Percentiles rank a stretch among this genome's conserved stretches.
Conservation (phyloP, 2,113 vertebrate genomes). For the Ceratotherium simum region DNA sequence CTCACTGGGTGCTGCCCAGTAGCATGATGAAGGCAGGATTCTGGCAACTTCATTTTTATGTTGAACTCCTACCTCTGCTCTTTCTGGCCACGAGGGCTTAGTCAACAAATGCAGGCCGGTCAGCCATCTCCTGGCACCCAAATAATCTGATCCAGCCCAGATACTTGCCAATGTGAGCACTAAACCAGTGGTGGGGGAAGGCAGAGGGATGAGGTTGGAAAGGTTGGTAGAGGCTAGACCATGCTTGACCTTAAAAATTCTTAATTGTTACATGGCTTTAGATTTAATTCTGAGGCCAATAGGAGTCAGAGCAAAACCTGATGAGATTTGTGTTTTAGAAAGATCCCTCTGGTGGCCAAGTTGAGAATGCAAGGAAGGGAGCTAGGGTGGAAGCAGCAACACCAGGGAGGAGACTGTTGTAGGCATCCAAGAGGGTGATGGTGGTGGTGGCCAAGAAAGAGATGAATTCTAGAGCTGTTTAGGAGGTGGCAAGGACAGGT, state of each 20-base stretch:
- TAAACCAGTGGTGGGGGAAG: background rate
- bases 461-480: background rate
- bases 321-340: constrained; percentile 10
- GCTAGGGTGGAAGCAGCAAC: background rate
- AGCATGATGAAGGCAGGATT: background rate
- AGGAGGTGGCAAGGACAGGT: background rate
- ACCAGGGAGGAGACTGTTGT: background rate
- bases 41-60: background rate
- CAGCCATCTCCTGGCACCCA: background rate
- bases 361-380: constrained; percentile 22
- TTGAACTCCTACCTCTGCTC: background rate
- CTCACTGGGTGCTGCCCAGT: background rate
- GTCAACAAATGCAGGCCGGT: background rate
- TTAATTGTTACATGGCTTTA: background rate
- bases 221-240: background rate
- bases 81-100: background rate
- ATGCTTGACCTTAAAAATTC: background rate
- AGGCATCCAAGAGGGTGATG: background rate
- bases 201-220: background rate
- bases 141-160: background rate
- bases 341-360: constrained; percentile 56
- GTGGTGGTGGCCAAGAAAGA: background rate
- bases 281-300: background rate
- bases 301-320: background rate
- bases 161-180: background rate